Evolutionary conservation across 2,797 vertebrate species (phyloP).

Genomic region (Oreortyx pictus): DNA sequence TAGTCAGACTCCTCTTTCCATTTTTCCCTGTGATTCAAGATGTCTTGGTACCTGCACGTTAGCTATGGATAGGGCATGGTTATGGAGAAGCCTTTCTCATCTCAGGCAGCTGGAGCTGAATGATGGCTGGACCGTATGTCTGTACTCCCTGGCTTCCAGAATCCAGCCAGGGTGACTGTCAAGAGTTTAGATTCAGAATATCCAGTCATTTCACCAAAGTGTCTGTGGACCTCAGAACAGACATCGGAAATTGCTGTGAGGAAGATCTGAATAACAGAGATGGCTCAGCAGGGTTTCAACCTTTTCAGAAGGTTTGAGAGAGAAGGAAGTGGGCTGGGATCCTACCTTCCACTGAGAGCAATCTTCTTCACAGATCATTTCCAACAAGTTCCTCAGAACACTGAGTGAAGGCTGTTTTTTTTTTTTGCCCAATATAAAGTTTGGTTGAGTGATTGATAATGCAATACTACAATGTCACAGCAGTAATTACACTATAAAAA

Average conservation of each 20-base stretch:
- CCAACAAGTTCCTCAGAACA: neutral
- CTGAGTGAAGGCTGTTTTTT: neutral
- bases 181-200: neutral
- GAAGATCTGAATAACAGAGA: neutral
- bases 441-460: neutral
- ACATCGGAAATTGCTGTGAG: neutral
- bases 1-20: neutral
- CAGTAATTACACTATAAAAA: neutral
- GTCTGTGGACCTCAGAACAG: neutral
- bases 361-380: neutral
- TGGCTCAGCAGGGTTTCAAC: neutral
- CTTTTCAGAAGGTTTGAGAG: neutral
- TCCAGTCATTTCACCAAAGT: neutral
- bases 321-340: neutral
- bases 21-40: neutral
- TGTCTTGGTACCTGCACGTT: neutral
- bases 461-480: neutral
- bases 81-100: neutral
- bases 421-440: neutral
- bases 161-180: neutral
- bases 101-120: neutral
- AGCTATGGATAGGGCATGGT: neutral
- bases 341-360: neutral
- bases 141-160: fast-evolving
- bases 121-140: neutral